phyloP scores from a whole-genome alignment of 1,140 invertebrate genomes.

The Drosophila kikkawai region DNA sequence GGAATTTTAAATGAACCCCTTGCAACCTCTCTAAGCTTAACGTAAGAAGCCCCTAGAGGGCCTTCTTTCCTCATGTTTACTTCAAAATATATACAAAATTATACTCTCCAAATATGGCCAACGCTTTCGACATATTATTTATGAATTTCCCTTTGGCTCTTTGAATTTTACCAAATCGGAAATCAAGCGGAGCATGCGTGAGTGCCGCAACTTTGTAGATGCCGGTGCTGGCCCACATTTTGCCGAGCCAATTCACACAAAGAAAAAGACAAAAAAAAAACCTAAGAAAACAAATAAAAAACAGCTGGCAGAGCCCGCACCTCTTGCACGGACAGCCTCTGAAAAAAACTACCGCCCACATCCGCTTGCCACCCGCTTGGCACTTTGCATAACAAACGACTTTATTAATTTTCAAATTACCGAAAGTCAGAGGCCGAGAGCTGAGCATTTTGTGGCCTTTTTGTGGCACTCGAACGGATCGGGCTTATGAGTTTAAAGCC shows the following conservation, averaged over 20 bases:
- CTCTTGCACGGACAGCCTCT: conserved; percentile 1
- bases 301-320: conserved; percentile 58
- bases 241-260: conserved; percentile 54
- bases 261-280: neutral
- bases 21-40: no score
- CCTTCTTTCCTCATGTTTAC: neutral
- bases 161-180: conserved; percentile 46
- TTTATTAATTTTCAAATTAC: conserved; percentile 84
- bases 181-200: conserved; percentile 43
- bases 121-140: conserved; percentile 21
- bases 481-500: conserved; percentile 33
- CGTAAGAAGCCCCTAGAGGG: neutral
- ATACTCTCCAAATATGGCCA: neutral
- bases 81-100: neutral
- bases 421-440: conserved; percentile 79
- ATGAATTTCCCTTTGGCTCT: conserved; percentile 22
- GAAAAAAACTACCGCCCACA: conserved; percentile 31
- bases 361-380: conserved; percentile 59
- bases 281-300: conserved; percentile 42
- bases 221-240: conserved; percentile 49
- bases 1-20: neutral
- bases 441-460: conserved; percentile 80
- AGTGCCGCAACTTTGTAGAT: conserved; percentile 50
- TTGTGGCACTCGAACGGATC: conserved; percentile 65
- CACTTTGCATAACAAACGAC: conserved; percentile 84